Evolutionary conservation across 2,888 invertebrate species (phyloP).

Genomic region (Sepioteuthis lessoniana): DNA sequence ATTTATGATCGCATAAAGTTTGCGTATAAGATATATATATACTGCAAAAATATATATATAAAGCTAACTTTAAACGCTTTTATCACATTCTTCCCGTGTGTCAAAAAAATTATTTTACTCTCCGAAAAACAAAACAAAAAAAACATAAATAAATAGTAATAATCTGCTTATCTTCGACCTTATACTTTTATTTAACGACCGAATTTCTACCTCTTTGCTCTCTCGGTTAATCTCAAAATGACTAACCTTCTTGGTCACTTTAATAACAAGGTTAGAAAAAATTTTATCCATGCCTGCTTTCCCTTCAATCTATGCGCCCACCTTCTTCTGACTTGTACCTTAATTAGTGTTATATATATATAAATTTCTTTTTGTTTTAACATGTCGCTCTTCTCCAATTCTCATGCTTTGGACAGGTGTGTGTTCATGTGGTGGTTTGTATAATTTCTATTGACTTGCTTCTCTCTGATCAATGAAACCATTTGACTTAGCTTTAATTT

Average conservation of each 20-base stretch:
- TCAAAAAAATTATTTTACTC: too few species aligned
- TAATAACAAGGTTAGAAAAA: background rate
- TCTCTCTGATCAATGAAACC: background rate
- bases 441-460: background rate
- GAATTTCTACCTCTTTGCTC: background rate
- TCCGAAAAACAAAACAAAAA: too few species aligned
- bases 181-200: background rate
- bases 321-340: background rate
- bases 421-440: background rate
- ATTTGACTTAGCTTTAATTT: too few species aligned
- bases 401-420: background rate
- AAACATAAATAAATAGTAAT: too few species aligned
- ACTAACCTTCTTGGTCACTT: constrained; percentile 12
- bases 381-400: background rate
- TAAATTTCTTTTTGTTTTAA: background rate
- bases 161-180: too few species aligned
- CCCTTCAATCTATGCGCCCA: background rate
- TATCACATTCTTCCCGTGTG: too few species aligned
- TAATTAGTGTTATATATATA: background rate
- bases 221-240: background rate
- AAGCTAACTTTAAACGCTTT: too few species aligned
- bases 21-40: too few species aligned
- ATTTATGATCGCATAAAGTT: too few species aligned
- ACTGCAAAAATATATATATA: too few species aligned
- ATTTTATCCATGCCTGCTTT: background rate